Conservation (phyloP, 2,113 vertebrate species). For the Oreochromis aureus region DNA sequence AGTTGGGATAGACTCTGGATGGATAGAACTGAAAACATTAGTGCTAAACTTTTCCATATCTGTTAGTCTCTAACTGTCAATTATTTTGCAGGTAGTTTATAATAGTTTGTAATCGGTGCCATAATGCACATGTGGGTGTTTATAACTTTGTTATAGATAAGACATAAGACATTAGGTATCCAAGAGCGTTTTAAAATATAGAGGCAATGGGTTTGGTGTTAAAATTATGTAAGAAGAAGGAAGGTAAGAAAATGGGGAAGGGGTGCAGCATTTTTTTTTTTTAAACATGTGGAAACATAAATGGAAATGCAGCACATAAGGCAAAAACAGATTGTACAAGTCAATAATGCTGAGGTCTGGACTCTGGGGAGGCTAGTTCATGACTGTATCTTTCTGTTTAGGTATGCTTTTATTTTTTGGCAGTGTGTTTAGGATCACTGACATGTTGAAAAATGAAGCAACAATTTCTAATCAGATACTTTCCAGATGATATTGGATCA, state of each 20-base stretch:
- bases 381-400: not conserved
- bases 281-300: not conserved
- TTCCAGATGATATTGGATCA: not conserved
- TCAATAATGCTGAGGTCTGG: not conserved
- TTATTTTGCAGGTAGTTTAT: not conserved
- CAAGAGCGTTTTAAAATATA: not conserved
- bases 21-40: not conserved
- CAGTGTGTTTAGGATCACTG: not conserved
- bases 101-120: not conserved
- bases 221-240: not conserved
- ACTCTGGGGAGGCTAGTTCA: not conserved
- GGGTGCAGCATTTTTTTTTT: not conserved
- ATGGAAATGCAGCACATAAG: not conserved
- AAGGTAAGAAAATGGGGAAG: not conserved
- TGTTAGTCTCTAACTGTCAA: accelerated
- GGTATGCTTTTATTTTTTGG: not conserved
- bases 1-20: not conserved
- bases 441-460: not conserved
- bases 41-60: accelerated
- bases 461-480: not conserved
- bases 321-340: not conserved
- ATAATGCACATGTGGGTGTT: not conserved
- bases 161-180: not conserved
- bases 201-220: not conserved
- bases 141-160: not conserved